Evolutionary conservation across 2,888 invertebrate species (phyloP), one percentile per base, ranked within the genome.

Genomic region (Drosophila gaucha): DNA sequence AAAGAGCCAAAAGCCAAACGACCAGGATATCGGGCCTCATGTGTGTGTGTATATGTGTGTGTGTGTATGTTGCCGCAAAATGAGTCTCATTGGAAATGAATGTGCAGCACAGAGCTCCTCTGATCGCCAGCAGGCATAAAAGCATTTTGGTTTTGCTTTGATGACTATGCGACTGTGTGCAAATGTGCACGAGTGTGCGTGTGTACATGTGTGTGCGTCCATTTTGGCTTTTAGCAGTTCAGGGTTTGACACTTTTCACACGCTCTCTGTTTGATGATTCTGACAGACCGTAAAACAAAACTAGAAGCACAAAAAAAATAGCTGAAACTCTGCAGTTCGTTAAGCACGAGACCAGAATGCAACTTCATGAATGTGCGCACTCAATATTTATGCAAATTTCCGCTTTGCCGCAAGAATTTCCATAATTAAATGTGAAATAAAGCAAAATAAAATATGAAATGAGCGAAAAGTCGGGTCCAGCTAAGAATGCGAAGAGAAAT

Each of bases 71-170:
- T 56, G 70, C 87, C 83, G 63, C 83, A 84, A 86, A 83, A 84
- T 86, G 83, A 86, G 85, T 84, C 78, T 86, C 82, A 86, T 83
- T 86, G 74, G 85, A 74, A 84, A 74, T 86, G 83, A 86, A 84
- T 74, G 80, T 62, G 55, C 47, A 55, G 36, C 46, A 43, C 36
- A 26, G 43, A 16, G 9, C 10, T 8, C 10, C 30, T 20, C 30
- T 26, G 30, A 18, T 55, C 55, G 46, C 52, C 36, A 35, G 62
- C 55, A 73, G 80, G 74, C 84, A 77, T 80, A 70, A 82, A 84
- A 82, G 86, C 86, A 86, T 83, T 86, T 86, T 64, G 78, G 80
- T 83, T 80, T 66, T 74, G 67, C 67, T 66, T 64, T 69, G 71
- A 56, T 80, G 58, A 47, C 46, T 50, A 33, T 54, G 30, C 66